Evolutionary conservation across 1,140 invertebrate genomes (phyloP).

Genomic region (Cydia strobilella): DNA sequence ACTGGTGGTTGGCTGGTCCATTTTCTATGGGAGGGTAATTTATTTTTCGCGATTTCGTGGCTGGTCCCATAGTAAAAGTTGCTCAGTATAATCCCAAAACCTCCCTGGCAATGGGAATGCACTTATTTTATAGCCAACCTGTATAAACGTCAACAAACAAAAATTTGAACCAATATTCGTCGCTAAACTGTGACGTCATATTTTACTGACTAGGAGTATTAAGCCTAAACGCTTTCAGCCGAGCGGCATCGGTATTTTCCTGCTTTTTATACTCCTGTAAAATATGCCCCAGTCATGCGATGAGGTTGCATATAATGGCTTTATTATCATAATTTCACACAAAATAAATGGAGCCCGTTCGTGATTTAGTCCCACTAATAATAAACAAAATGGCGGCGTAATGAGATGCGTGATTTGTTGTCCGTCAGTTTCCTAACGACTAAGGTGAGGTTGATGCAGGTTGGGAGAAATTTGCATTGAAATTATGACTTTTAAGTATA

Average conservation of each 20-base stretch:
- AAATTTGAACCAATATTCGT: background rate
- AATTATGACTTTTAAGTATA: background rate
- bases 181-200: background rate
- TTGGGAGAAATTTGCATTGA: conserved; percentile 2
- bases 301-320: conserved; percentile 56
- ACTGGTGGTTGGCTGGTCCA: too few relatives aligned
- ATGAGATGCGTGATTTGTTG: conserved; percentile 30
- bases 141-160: too few relatives aligned
- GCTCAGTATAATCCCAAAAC: too few relatives aligned
- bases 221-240: conserved; percentile 31
- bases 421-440: conserved; percentile 16
- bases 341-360: conserved; percentile 50
- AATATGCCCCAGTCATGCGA: conserved; percentile 52
- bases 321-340: conserved; percentile 57
- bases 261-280: conserved; percentile 43
- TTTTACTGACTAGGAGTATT: background rate
- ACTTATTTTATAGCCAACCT: too few relatives aligned
- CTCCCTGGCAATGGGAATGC: too few relatives aligned
- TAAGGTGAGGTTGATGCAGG: background rate
- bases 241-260: conserved; percentile 34
- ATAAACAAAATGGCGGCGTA: conserved; percentile 39
- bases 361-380: conserved; percentile 50
- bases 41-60: too few relatives aligned
- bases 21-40: too few relatives aligned
- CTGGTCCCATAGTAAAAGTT: too few relatives aligned